Conservation (phyloP, 2,888 invertebrate species). For the Callosobruchus maculatus region DNA sequence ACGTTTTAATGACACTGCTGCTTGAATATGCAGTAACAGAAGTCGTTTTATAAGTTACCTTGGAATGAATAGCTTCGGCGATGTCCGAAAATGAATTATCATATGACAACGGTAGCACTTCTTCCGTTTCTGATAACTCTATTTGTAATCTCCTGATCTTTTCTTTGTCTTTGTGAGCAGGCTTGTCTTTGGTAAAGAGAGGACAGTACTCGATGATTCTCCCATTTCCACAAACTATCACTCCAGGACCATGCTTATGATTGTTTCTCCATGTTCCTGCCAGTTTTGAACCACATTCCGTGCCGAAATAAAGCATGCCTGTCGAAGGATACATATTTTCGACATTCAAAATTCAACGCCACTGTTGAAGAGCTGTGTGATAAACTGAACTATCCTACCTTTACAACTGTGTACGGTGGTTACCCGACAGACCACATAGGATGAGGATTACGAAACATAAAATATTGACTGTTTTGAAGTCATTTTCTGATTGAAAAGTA, state of each 20-base stretch:
- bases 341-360: no score
- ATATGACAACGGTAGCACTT: not conserved
- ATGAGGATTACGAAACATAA: no score
- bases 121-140: not conserved
- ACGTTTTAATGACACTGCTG: no score
- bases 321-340: not conserved
- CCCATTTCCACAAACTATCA: constrained; percentile 57
- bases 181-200: constrained; percentile 55
- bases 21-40: no score
- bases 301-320: constrained; percentile 51
- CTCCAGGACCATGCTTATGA: constrained; percentile 57
- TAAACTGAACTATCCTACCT: no score
- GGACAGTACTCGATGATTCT: constrained; percentile 50
- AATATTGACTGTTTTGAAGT: no score
- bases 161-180: constrained; percentile 31
- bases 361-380: no score
- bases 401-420: no score
- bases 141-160: not conserved
- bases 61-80: not conserved
- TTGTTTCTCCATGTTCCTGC: constrained; percentile 56
- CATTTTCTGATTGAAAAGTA: no score
- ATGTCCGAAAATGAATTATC: not conserved
- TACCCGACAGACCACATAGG: no score
- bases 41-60: not conserved
- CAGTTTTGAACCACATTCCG: constrained; percentile 54